phyloP scores from a whole-genome alignment of 2,888 invertebrate genomes.

The Cantharis nigra region DNA sequence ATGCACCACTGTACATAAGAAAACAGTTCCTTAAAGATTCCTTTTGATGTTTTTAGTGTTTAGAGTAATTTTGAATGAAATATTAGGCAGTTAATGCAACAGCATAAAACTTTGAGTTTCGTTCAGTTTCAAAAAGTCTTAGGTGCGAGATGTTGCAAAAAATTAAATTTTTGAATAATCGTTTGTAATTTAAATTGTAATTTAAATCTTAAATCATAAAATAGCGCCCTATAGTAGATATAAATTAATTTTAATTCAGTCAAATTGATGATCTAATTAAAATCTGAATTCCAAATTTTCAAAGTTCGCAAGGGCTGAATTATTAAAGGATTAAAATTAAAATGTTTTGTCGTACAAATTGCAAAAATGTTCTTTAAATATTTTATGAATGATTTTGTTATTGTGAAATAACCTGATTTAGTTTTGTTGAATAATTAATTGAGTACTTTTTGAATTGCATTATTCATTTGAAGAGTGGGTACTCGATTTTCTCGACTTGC shows the following conservation, averaged over 20 bases:
- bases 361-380: background rate
- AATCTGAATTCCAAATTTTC: background rate
- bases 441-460: background rate
- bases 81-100: background rate
- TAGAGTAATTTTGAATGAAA: background rate
- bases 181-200: background rate
- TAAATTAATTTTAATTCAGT: background rate
- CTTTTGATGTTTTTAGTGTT: too few species aligned
- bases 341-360: background rate
- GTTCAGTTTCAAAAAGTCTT: background rate
- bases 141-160: background rate
- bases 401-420: background rate
- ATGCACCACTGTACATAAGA: too few species aligned
- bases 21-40: too few species aligned
- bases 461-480: background rate
- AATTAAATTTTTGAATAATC: background rate
- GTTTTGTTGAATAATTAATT: background rate
- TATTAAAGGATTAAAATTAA: background rate
- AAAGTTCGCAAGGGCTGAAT: background rate
- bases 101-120: background rate
- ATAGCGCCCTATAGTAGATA: background rate
- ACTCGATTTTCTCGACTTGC: background rate
- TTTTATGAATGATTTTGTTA: background rate
- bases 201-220: background rate
- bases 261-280: background rate